Percentiles rank a stretch among this genome's conserved stretches.
Conservation (phyloP, 2,113 vertebrate genomes). For the Brienomyrus brachyistius region DNA sequence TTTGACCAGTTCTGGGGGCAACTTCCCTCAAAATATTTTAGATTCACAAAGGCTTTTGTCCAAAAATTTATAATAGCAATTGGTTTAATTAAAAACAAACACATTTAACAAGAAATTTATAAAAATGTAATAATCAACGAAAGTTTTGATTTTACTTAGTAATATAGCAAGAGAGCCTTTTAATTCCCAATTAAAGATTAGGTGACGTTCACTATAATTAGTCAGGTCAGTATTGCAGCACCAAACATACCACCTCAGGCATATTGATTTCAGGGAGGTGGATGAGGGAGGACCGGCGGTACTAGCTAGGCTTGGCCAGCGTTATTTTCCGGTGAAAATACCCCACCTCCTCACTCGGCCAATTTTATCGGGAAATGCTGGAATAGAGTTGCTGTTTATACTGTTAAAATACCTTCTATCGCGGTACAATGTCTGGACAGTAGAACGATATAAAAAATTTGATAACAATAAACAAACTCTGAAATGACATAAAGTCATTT, state of each 20-base stretch:
- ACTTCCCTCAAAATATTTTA: no score
- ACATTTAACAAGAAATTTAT: background rate
- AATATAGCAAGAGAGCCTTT: background rate
- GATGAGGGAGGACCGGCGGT: background rate
- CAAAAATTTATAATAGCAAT: background rate
- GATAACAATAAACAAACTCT: background rate
- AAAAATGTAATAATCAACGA: background rate
- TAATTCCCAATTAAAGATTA: background rate
- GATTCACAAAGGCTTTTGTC: background rate
- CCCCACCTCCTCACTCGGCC: background rate
- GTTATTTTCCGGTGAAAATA: background rate
- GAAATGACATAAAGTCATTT: no score
- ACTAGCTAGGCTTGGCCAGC: no score
- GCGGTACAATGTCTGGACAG: background rate
- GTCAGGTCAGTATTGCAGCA: background rate
- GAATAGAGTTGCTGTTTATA: background rate
- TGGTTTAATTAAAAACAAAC: background rate
- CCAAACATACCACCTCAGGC: background rate
- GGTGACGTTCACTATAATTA: background rate
- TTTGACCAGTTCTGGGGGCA: background rate
- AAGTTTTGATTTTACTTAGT: background rate
- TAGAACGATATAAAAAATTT: background rate
- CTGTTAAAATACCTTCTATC: background rate
- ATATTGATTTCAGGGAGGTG: background rate
- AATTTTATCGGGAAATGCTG: background rate